Conservation (phyloP, 92 coral and sea anemone species). For the Pocillopora grandis region DNA sequence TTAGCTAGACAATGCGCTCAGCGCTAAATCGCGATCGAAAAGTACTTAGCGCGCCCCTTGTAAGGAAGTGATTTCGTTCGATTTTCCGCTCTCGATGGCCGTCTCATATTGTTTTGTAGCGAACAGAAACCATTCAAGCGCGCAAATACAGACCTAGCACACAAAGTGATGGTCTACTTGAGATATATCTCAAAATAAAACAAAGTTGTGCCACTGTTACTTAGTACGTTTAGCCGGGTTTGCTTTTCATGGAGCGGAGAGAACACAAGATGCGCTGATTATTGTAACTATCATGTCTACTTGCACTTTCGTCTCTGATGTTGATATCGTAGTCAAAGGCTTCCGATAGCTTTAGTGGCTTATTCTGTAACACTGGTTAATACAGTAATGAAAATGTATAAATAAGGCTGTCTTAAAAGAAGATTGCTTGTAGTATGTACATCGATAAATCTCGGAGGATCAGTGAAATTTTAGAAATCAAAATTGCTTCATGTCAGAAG, state of each 20-base stretch:
- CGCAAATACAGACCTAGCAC: neutral
- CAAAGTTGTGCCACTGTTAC: neutral
- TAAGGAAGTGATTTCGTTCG: conserved; percentile 31
- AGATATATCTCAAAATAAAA: neutral
- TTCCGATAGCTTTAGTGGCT: conserved; percentile 10
- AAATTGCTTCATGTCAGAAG: neutral
- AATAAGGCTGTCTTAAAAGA: neutral
- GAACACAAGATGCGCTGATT: conserved; percentile 7
- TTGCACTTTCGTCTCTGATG: conserved; percentile 18
- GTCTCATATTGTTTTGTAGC: conserved; percentile 3
- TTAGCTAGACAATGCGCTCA: conserved; percentile 23
- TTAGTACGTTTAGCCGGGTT: neutral
- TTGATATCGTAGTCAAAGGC: conserved; percentile 4
- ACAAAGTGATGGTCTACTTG: neutral
- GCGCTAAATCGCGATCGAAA: conserved; percentile 16
- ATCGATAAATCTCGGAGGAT: neutral
- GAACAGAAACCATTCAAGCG: neutral
- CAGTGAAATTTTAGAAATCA: neutral
- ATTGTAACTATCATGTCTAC: neutral
- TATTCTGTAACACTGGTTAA: conserved; percentile 27
- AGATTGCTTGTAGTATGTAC: neutral
- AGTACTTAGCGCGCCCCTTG: conserved; percentile 9
- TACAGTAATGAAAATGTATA: conserved; percentile 12
- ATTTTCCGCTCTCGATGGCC: conserved; percentile 23
- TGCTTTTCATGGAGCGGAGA: neutral